Base-by-base conservation (phyloP, 2,113 vertebrate species). In the Macrotus californicus region DNA sequence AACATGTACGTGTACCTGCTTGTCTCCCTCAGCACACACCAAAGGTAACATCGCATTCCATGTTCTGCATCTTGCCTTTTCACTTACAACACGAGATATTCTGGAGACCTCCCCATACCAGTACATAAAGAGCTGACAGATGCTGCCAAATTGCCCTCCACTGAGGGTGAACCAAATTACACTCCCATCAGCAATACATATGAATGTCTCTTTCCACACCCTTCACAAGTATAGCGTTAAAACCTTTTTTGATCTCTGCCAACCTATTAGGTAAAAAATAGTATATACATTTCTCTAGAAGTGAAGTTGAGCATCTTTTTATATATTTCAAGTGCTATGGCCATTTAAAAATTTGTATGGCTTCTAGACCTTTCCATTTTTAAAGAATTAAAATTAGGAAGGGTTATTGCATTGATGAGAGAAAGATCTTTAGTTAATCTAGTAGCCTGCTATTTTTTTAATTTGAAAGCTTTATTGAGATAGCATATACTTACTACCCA, bases 351-450 rank as follows among this genome's bases (percentile, higher is more conserved):
- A 0, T 43, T 90, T 67, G 61, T 94, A 75, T 72, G 50, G 24
- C 89, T 95, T 96, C 56, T 66, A 92, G 72, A 95, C 86, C 75
- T 94, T 89, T 89, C 89, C 82, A 80, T 75, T 87, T 94, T 46
- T 86, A 69, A 95, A 93, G 94, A 97, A 89, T 83, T 91, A 61
- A 69, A 75, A 95, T 92, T 82, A 88, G 70, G 82, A 89, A 89
- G 70, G 82, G 93, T 95, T 94, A 90, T 10, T 80, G 61, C 36
- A 43, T 89, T 83, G 83, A 83, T 14, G 7, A 41, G 54, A 91
- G 86, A 79, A 95, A 92, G 59, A 41, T 87, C 59, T 52, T 95
- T 83, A 54, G 89, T 92, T 89, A 87, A 82, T 94, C 61, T 64
- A 64, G 61, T 31, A 64, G 61, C 61, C 12, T 64, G 12, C 29